phyloP scores from a whole-genome alignment of 2,113 vertebrate species.

The Chelonoidis abingdonii region DNA sequence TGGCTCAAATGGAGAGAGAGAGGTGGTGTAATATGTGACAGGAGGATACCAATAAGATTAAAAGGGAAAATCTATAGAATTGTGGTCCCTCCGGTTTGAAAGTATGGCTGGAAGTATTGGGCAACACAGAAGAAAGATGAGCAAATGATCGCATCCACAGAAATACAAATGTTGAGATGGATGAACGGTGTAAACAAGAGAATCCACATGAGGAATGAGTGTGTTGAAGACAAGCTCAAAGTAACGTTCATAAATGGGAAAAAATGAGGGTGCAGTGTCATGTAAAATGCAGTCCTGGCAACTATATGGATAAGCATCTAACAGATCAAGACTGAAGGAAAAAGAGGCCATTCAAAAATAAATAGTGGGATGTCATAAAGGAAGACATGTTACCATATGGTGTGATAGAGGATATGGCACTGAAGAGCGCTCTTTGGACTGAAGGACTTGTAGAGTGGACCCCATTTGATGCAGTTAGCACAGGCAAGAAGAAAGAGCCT shows the following conservation, averaged over 20 bases:
- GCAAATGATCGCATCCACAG: not conserved
- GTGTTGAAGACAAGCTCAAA: not conserved
- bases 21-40: not conserved
- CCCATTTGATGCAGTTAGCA: too few species aligned
- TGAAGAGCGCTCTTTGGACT: too few species aligned
- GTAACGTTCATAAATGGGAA: too few species aligned
- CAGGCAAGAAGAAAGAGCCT: not conserved
- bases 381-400: too few species aligned
- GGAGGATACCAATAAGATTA: not conserved
- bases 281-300: too few species aligned
- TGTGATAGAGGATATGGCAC: too few species aligned
- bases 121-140: not conserved
- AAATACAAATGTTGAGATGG: not conserved
- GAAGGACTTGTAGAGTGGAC: too few species aligned
- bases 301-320: too few species aligned
- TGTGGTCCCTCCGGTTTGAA: not conserved
- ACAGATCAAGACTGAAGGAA: too few species aligned
- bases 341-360: too few species aligned
- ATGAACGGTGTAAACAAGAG: not conserved
- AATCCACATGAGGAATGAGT: not conserved
- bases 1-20: not conserved
- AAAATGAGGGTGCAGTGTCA: too few species aligned
- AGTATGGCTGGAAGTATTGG: not conserved
- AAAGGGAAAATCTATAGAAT: not conserved
- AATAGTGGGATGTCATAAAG: too few species aligned